phyloP scores from a whole-genome alignment of 2,888 invertebrate genomes.

The Dicycla oo region DNA sequence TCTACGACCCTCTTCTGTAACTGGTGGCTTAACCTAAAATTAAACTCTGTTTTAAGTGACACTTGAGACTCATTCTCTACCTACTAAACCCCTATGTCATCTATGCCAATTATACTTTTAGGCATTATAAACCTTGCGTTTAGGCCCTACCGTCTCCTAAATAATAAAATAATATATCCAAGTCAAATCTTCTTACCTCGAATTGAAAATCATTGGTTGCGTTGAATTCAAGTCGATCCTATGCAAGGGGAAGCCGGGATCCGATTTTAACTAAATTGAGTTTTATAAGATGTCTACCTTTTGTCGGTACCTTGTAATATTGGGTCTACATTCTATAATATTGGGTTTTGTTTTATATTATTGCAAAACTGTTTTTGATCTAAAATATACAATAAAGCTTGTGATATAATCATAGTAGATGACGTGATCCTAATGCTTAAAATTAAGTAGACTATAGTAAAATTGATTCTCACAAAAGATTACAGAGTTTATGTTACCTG shows the following conservation, averaged over 20 bases:
- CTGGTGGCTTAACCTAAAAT: no score
- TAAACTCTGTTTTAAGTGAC: no score
- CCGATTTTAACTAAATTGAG: slow-evolving; percentile 84
- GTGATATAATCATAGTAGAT: neutral
- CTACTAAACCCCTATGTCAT: no score
- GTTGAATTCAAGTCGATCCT: slow-evolving; percentile 71
- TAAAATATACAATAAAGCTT: neutral
- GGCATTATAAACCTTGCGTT: no score
- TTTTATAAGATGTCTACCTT: slow-evolving; percentile 77
- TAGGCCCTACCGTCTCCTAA: no score
- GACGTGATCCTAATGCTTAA: neutral
- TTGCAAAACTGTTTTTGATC: neutral
- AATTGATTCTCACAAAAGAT: neutral
- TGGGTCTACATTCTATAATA: slow-evolving; percentile 46
- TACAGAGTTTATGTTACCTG: neutral
- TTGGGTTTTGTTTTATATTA: slow-evolving; percentile 32
- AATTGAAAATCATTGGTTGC: slow-evolving; percentile 83
- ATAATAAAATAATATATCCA: slow-evolving; percentile 73
- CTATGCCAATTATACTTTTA: no score
- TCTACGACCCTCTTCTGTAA: no score
- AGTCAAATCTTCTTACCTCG: slow-evolving; percentile 81
- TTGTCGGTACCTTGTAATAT: slow-evolving; percentile 63
- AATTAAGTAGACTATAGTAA: neutral
- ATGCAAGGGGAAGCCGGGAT: slow-evolving; percentile 75
- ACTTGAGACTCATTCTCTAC: no score